Evolutionary conservation across 30 jellyfish, hydroid and myxozoan genomes (phyloP), one percentile per base, ranked within the genome.

Genomic region (Catostylus mosaicus): DNA sequence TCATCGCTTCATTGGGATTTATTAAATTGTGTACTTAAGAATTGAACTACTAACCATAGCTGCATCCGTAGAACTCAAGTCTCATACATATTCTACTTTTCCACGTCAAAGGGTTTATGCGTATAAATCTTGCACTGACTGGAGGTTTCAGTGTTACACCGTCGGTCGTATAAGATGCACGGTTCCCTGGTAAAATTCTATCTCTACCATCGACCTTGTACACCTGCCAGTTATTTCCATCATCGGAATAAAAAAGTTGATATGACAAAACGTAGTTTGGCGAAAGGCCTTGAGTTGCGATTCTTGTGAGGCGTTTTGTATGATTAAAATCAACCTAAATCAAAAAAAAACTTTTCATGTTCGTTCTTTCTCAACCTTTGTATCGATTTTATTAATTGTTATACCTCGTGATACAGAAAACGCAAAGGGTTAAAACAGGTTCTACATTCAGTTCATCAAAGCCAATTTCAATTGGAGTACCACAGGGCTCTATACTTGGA

Each of bases 41-140:
- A 6, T 16, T 9, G 8, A 9, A 6, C 31, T 31, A 34, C 96
- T 27, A 77, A 93, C 98, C 98, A 67, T 84, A 87, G 16, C 82
- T 48, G 64, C 98, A 93, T 33, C 98, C 98, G 56, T 43, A 83
- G 33, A 93, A 59, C 61, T 93, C 98, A 57, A 93, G 62, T 50
- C 93, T 24, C 89, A 93, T 29, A 75, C 98, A 93, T 19, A 73
- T 82, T 20, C 59, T 52, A 30, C 87, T 74, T 31, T 73, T 86
- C 89, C 88, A 86, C 45, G 88, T 80, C 65, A 75, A 43, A 1
- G 98, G 98, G 48, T 65, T 75, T n/a, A 93, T 75, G 31, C 97
- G 87, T 7, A 93, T 5, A 63, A 67, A 82, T 35, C 88, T 64
- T 22, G 96, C 97, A 26, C 32, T 63, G 73, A 68, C 73, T 18